These are phyloP conservation scores for Axinella damicornis DNA, from an alignment of 37 sponge, comb jelly and placozoan genomes.

Conservation along the genomic window DNA sequence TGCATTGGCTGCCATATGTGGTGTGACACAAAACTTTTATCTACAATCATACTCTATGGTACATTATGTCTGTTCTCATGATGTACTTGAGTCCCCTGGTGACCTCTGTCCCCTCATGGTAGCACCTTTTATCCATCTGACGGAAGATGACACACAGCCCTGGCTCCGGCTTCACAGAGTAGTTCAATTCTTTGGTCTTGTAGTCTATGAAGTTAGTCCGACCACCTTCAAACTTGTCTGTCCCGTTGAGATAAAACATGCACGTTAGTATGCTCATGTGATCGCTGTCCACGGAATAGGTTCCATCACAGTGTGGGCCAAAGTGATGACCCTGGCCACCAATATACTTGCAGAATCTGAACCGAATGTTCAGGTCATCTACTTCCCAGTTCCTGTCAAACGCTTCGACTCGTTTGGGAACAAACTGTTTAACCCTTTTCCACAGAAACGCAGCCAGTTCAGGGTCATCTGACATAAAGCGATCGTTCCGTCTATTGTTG, in stretches of 20 bases:
- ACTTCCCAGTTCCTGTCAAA: constrained; percentile 49
- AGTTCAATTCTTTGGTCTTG: constrained; percentile 5
- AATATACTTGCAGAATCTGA: constrained; percentile 82
- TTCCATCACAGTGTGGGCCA: constrained; percentile 81
- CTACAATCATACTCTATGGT: neutral
- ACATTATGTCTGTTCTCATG: constrained; percentile 89
- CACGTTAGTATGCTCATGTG: constrained; percentile 71
- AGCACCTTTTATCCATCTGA: constrained; percentile 52
- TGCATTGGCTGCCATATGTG: too few species aligned
- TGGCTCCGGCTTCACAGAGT: constrained; percentile 65
- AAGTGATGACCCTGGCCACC: constrained; percentile 75
- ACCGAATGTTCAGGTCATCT: constrained; percentile 68
- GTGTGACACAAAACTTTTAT: neutral
- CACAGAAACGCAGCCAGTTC: constrained; percentile 75
- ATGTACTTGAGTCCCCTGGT: constrained; percentile 85
- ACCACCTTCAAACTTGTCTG: constrained; percentile 82
- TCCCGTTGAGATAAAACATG: constrained; percentile 85
- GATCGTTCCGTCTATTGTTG: constrained; percentile 67
- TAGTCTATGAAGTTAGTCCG: constrained; percentile 73
- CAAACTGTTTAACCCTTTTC: constrained; percentile 64
- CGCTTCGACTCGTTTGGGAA: constrained; percentile 43
- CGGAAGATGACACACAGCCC: constrained; percentile 84
- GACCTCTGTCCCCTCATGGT: constrained; percentile 77
- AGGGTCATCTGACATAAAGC: constrained; percentile 81
- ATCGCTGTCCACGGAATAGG: constrained; percentile 25